Evolutionary conservation across 1,140 invertebrate genomes (phyloP), one percentile per base, ranked within the genome.

Genomic region (Idris sp.): DNA sequence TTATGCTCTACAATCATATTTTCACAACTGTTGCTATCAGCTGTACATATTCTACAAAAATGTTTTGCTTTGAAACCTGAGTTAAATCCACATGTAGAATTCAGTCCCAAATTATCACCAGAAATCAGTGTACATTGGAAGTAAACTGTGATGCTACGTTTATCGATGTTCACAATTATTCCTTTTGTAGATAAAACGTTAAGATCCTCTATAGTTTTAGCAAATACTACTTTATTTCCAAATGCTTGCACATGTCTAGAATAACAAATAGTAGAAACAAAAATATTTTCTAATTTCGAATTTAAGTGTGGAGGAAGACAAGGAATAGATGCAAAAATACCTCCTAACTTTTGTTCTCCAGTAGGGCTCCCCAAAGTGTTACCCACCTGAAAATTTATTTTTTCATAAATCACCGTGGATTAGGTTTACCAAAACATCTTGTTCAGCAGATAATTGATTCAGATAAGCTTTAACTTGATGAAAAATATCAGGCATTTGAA

Each of bases 301-400:
- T n/a, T 36, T n/a, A 59, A 33, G 18, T 38, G 33, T 18, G 56
- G 49, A 28, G 67, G 67, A 22, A 71, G 53, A 40, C 35, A 43
- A 0, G 44, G 25, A 14, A 64, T 31, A 15, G 58, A 54, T 10
- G 22, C 41, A 53, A 43, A 73, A n/a, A 56, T 10, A 11, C 51
- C 51, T 0, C 69, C 46, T 30, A 74, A 59, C 16, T 65, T 74
- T 59, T 65, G 41, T 40, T 74, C 61, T 0, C 53, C 71, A 15
- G 53, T 46, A 16, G 59, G 71, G 30, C 71, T 59, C 6, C 44
- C 71, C 31, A 74, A 46, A 10, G 53, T 7, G 26, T 74, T 74
- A 11, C 59, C 40, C 2, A 35, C 18, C 54, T 74, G 31, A 16
- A 74, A 73, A 67, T 49, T 74, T 53, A 14, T 59, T 36, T 54